These are phyloP conservation scores for Hermaeophaga mercurialis DNA, from an alignment of 2,888 invertebrate genomes.

Conservation along the genomic window DNA sequence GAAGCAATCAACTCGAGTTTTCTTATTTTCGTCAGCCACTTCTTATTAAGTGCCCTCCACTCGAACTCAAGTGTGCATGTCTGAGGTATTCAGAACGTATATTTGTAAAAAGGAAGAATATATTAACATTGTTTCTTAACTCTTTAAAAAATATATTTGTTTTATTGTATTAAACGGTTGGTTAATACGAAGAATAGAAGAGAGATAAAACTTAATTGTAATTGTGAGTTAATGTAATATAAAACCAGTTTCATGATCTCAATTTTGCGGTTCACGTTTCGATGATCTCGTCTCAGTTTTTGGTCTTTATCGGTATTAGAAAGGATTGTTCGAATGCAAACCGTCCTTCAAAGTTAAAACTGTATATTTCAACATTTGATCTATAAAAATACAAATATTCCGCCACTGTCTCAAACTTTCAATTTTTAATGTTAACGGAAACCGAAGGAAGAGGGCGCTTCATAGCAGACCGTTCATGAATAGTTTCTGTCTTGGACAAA, in stretches of 20 bases:
- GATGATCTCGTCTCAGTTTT: conserved; percentile 33
- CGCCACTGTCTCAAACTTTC: too few species aligned
- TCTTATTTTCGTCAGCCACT: too few species aligned
- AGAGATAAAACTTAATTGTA: conserved; percentile 46
- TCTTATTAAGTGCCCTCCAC: too few species aligned
- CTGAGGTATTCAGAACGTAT: too few species aligned
- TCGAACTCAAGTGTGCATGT: too few species aligned
- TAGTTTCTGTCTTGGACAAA: conserved; percentile 40
- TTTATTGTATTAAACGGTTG: conserved; percentile 25
- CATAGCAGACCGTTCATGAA: conserved; percentile 33
- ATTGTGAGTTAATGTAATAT: conserved; percentile 45
- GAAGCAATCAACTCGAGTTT: too few species aligned
- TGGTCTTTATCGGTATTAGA: conserved; percentile 37
- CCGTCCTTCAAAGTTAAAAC: too few species aligned
- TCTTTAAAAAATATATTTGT: too few species aligned
- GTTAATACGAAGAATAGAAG: conserved; percentile 36
- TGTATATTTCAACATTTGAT: too few species aligned
- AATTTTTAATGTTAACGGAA: conserved; percentile 35
- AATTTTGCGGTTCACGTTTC: conserved; percentile 40
- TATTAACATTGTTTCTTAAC: too few species aligned
- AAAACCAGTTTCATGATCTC: conserved; percentile 42
- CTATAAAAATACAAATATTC: too few species aligned
- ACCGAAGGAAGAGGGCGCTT: conserved; percentile 21
- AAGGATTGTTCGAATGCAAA: conserved; percentile 22
- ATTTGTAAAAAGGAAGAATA: too few species aligned